Percentiles rank a stretch among this genome's conserved stretches.
These are phyloP conservation scores for Notarius lentiginosus DNA, from an alignment of 2,113 vertebrate species.

Conservation along the genomic window DNA sequence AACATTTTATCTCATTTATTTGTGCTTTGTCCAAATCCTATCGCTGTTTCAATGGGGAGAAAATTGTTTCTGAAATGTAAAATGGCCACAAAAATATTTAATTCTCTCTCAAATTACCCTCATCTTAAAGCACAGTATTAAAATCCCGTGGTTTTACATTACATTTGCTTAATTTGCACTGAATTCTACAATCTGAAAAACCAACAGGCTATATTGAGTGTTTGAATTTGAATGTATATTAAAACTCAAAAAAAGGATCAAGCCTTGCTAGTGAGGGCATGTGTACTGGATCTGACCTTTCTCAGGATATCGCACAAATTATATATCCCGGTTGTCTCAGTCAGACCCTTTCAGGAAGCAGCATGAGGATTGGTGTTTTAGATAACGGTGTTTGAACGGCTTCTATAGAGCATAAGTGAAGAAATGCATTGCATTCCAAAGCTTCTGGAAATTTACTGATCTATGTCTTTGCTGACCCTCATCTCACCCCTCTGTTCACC, in stretches of 20 bases:
- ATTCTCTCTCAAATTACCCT: neutral
- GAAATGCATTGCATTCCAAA: neutral
- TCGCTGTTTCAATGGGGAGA: no score
- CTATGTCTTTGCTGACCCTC: slow-evolving; percentile 5
- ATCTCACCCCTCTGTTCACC: slow-evolving; percentile 1
- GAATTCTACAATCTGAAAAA: neutral
- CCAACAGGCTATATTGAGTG: neutral
- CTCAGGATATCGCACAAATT: neutral
- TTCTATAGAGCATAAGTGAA: neutral
- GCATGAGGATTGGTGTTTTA: neutral
- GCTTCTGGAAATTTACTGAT: slow-evolving; percentile 1
- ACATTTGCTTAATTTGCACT: neutral
- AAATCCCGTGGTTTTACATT: neutral
- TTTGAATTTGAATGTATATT: neutral
- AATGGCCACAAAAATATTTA: neutral
- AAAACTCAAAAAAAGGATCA: neutral
- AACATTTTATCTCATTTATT: no score
- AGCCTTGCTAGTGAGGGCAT: neutral
- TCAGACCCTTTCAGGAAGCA: neutral
- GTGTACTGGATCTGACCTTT: neutral
- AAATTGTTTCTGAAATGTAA: neutral
- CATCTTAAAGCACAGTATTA: neutral
- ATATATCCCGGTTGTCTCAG: neutral
- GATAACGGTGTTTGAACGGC: no score
- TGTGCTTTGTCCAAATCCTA: no score